Percentiles rank a stretch among this genome's conserved stretches.
Evolutionary conservation across 2,888 invertebrate genomes (phyloP).

Genomic region (Cryptus viduatorius): DNA sequence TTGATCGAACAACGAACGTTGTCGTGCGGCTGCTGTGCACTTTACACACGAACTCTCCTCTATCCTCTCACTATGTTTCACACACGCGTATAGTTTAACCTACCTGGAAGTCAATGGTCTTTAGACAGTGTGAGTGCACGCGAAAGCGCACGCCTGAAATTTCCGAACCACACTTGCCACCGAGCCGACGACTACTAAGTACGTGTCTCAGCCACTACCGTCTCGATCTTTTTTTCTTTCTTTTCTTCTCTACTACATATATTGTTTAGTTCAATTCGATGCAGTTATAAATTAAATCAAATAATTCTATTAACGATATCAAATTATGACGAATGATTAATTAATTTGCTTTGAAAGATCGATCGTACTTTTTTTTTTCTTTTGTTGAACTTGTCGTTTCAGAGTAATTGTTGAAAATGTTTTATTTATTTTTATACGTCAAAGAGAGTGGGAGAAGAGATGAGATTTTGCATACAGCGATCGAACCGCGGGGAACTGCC

Average conservation of each 20-base stretch:
- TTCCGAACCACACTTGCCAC: constrained; percentile 20
- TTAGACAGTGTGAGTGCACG: constrained; percentile 16
- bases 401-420: neutral
- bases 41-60: neutral
- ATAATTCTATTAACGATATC: neutral
- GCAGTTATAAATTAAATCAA: neutral
- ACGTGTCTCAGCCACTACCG: constrained; percentile 7
- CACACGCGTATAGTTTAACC: neutral
- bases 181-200: neutral
- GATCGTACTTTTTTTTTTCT: neutral
- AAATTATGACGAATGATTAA: neutral
- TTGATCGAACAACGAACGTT: constrained; percentile 58
- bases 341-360: neutral
- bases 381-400: neutral
- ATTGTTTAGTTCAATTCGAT: neutral
- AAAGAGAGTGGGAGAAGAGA: neutral
- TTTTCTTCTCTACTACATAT: neutral
- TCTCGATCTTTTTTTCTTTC: constrained; percentile 32
- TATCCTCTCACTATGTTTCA: neutral
- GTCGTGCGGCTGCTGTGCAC: constrained; percentile 24
- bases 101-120: constrained; percentile 22
- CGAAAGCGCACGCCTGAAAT: constrained; percentile 44
- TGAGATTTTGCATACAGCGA: constrained; percentile 13
- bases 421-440: neutral
- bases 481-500: constrained; percentile 59